These are phyloP conservation scores for Folsomia candida DNA, from an alignment of 2,888 invertebrate genomes.

Conservation along the genomic window DNA sequence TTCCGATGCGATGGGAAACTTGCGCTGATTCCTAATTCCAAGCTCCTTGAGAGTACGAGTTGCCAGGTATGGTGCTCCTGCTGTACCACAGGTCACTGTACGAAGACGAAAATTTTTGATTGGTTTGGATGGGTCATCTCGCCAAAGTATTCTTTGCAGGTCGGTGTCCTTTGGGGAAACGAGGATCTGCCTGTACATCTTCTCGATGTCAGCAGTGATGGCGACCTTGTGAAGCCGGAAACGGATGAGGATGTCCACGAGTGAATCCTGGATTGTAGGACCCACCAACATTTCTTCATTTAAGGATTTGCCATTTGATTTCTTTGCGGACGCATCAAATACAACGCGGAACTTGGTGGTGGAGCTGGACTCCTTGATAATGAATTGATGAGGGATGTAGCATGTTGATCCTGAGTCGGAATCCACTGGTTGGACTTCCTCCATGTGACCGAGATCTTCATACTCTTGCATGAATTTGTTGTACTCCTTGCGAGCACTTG, in stretches of 20 bases:
- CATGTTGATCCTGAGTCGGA: not conserved
- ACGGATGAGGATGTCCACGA: too few species aligned
- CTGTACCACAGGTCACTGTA: slow-evolving; percentile 53
- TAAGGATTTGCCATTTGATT: not conserved
- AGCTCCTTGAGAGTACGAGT: slow-evolving; percentile 43
- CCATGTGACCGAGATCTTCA: too few species aligned
- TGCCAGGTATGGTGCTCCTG: slow-evolving; percentile 49
- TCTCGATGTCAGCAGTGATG: too few species aligned
- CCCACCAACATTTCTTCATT: not conserved
- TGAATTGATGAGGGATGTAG: too few species aligned
- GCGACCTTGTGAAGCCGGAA: too few species aligned
- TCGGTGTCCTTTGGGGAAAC: slow-evolving; percentile 49
- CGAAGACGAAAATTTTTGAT: slow-evolving; percentile 38
- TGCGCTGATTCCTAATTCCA: slow-evolving; percentile 39
- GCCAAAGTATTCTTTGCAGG: slow-evolving; percentile 54
- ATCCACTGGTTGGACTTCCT: not conserved
- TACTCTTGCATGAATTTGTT: too few species aligned
- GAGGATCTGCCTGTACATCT: too few species aligned
- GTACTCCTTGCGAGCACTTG: too few species aligned
- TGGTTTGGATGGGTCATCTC: slow-evolving; percentile 39
- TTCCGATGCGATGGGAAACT: slow-evolving; percentile 32
- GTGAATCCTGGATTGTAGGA: too few species aligned
- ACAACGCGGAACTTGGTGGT: not conserved
- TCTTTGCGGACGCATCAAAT: not conserved
- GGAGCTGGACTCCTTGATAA: not conserved